phyloP scores from a whole-genome alignment of 1,140 invertebrate genomes.

The Anoplophora glabripennis region DNA sequence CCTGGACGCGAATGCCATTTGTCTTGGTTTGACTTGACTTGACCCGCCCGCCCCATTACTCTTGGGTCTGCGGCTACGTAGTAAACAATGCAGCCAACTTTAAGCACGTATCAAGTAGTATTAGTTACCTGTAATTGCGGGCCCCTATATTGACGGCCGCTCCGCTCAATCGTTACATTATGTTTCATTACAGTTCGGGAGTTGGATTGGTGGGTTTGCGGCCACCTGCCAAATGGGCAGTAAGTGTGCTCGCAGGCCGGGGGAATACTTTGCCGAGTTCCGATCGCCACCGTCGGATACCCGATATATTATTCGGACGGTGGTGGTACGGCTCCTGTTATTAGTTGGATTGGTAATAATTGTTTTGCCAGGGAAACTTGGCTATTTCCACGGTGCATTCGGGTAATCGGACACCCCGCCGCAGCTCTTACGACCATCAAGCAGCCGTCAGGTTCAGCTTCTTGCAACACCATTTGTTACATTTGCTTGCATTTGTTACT shows the following conservation, averaged over 20 bases:
- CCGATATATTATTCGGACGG: background rate
- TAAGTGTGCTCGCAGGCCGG: slow-evolving; percentile 12
- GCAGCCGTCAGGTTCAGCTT: too few species aligned
- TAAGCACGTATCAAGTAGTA: slow-evolving; percentile 47
- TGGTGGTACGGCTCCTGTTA: too few species aligned
- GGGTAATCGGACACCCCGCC: too few species aligned
- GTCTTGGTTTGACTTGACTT: slow-evolving; percentile 50
- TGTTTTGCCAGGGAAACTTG: too few species aligned
- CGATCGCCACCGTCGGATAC: background rate
- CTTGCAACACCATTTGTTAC: too few species aligned
- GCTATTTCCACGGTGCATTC: too few species aligned
- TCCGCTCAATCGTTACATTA: slow-evolving; percentile 43
- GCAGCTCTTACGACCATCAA: too few species aligned
- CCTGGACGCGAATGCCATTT: slow-evolving; percentile 48
- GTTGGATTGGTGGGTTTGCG: slow-evolving; percentile 40
- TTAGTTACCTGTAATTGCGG: slow-evolving; percentile 48
- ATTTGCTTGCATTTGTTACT: too few species aligned
- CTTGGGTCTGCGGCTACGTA: slow-evolving; percentile 43
- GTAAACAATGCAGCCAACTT: slow-evolving; percentile 49
- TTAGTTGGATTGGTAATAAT: too few species aligned
- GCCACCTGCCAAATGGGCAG: slow-evolving; percentile 21
- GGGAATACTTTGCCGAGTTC: background rate
- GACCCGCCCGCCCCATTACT: slow-evolving; percentile 40
- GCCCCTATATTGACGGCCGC: slow-evolving; percentile 37
- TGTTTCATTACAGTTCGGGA: slow-evolving; percentile 41